Percentiles rank a stretch among this genome's conserved stretches.
phyloP scores from a whole-genome alignment of 2,888 invertebrate genomes.

The Prosapia bicincta region DNA sequence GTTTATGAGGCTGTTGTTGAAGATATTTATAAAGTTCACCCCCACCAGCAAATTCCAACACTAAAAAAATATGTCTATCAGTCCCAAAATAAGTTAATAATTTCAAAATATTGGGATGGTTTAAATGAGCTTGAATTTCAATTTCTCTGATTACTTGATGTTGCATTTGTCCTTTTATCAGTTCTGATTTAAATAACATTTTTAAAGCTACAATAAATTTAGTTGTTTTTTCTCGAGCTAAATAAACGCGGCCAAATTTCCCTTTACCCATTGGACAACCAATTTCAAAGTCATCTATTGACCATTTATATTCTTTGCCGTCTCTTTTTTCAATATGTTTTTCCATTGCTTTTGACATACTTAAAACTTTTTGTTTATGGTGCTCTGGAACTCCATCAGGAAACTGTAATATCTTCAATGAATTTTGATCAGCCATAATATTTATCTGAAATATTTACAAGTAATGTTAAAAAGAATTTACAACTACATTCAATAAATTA shows the following conservation, averaged over 20 bases:
- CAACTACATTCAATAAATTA: too few species aligned
- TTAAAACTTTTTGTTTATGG: constrained; percentile 16
- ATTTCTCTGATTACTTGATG: constrained; percentile 86
- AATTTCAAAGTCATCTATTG: constrained; percentile 74
- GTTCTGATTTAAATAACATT: constrained; percentile 45
- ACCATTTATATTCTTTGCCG: constrained; percentile 58
- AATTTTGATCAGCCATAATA: too few species aligned
- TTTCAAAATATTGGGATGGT: constrained; percentile 83
- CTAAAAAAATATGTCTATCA: constrained; percentile 77
- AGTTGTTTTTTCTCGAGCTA: constrained; percentile 77
- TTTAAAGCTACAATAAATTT: too few species aligned
- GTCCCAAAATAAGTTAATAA: constrained; percentile 89
- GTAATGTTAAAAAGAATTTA: too few species aligned
- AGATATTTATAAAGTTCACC: constrained; percentile 84
- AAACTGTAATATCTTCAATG: neutral
- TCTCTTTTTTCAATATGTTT: constrained; percentile 28
- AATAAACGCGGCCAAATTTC: constrained; percentile 89
- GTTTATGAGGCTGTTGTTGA: constrained; percentile 57
- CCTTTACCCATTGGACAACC: constrained; percentile 86
- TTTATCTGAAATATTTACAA: too few species aligned
- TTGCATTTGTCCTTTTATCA: constrained; percentile 53
- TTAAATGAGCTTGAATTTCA: constrained; percentile 82
- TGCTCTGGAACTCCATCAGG: constrained; percentile 18
- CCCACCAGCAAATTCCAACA: constrained; percentile 81
- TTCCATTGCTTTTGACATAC: constrained; percentile 26